Base-by-base conservation (phyloP, 2,113 vertebrate genomes). In the Thamnaconus septentrionalis region DNA sequence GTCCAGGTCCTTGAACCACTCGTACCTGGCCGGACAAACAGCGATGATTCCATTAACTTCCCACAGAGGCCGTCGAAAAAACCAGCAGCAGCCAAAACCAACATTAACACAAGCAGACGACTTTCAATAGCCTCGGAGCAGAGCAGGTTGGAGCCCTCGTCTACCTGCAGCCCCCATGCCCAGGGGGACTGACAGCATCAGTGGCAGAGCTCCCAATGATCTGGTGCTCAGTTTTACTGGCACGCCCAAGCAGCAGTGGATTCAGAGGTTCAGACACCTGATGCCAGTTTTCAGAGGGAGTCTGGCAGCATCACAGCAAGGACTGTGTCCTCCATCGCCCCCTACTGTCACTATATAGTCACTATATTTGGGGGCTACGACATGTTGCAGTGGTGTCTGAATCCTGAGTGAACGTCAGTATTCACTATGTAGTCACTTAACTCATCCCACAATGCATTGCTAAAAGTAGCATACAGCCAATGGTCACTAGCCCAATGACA, bases 1-100 rank as follows among this genome's bases (percentile, higher is more conserved):
- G 0, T 92, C 92, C 78, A 99, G 88, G 7, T 95, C 95, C 84
- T 94, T 94, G 75, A 98, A 98, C 96, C 97, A 98, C 42, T 94
- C 93, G 6, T 94, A 95, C 92, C 97, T 99, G 85, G 5, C 56
- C 39, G 18, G 31, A 9, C 10, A 18, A 42, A 50, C 40, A 31
- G n/a, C 11, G 4, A 31, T 31, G 18, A 31, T 31, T 31, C 18
- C 18, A 31, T 31, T 31, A 31, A 31, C 18, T 31, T 31, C 18
- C 18, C 18, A 31, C 18, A 31, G 18, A 31, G 18, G 18, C 18
- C 18, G 18, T 31, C 1, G 18, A 31, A 31, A 55, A 9, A 42
- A 11, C 8, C 53, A 55, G 40, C 10, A 53, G 10, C 64, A 76
- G 63, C 74, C 1, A 64, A 53, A 56, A 54, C 52, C 41, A 75